Conservation (phyloP, 2,888 invertebrate species). For the Dendrolimus pini region DNA sequence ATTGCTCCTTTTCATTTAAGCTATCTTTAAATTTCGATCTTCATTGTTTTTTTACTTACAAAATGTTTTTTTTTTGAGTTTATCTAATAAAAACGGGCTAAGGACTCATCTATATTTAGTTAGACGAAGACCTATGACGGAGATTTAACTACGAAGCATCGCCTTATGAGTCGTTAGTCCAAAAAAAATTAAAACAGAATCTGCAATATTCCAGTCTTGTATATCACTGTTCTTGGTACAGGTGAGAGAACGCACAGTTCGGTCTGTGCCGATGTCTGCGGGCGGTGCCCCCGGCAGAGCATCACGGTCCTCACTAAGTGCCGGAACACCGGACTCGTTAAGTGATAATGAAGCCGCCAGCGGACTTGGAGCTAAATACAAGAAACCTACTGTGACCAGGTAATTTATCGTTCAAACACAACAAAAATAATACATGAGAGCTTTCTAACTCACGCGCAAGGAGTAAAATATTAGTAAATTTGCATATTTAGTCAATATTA, state of each 20-base stretch:
- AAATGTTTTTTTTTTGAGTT: too few relatives aligned
- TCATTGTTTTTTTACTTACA: slow-evolving; percentile 1
- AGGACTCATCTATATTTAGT: too few relatives aligned
- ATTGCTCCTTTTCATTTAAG: too few relatives aligned
- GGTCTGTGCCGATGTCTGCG: slow-evolving; percentile 92
- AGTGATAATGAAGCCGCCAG: slow-evolving; percentile 91
- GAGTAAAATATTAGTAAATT: too few relatives aligned
- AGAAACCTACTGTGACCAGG: slow-evolving; percentile 80
- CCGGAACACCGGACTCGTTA: slow-evolving; percentile 92
- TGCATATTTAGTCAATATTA: too few relatives aligned
- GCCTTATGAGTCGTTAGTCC: too few relatives aligned
- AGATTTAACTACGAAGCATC: too few relatives aligned
- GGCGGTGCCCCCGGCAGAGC: slow-evolving; percentile 75
- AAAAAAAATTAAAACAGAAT: too few relatives aligned
- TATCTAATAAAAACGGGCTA: too few relatives aligned
- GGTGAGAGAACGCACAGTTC: slow-evolving; percentile 94
- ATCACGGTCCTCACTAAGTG: slow-evolving; percentile 87
- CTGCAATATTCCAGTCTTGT: too few relatives aligned
- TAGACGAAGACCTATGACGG: too few relatives aligned
- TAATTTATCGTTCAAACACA: slow-evolving; percentile 17
- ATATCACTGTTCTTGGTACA: slow-evolving; percentile 38
- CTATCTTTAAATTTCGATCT: background rate
- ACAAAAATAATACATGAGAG: background rate
- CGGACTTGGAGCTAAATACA: slow-evolving; percentile 80
- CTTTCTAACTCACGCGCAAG: too few relatives aligned